Evolutionary conservation across 2,888 invertebrate genomes (phyloP), one percentile per base, ranked within the genome.

Genomic region (Arenicola marina): DNA sequence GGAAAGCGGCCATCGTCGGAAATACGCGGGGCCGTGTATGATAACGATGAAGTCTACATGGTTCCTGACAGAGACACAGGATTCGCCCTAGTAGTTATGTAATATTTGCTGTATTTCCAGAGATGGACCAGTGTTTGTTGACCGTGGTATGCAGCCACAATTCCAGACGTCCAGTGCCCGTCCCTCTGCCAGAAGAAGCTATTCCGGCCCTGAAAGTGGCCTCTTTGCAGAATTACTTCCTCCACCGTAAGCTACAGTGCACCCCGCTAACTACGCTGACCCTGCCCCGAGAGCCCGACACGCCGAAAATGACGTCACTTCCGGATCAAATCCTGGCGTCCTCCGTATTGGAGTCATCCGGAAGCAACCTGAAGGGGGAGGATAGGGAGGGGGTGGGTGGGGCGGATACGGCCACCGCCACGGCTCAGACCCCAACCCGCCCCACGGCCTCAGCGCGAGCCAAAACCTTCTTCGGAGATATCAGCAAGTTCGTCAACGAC

Each of bases 81-180:
- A n/a, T n/a, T n/a, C n/a, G n/a, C n/a, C n/a, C n/a, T n/a, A n/a
- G n/a, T n/a, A n/a, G n/a, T n/a, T n/a, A n/a, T n/a, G n/a, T n/a
- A n/a, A n/a, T n/a, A n/a, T 38, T 38, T 38, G 11, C n/a, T 58
- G 59, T n/a, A 31, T 32, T 65, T 72, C 15, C 66, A 79, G 78
- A 77, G 46, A 65, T 75, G 21, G 77, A 78, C n/a, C 71, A 71
- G 43, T 73, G 76, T 61, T 65, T 77, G 62, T 62, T 78, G 38
- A 74, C 78, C 1, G 65, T 79, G 26, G 33, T 66, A 68, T 70
- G 64, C 72, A 68, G 56, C 28, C 46, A 59, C 51, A 51, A 53
- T 43, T 51, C 57, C 33, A 28, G 55, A 43, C 26, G 44, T 48
- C 26, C 43, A 54, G 3, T 63, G 57, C 53, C 70, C n/a, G n/a